A percentile compares a stretch with the other conserved stretches of the same genome.
Evolutionary conservation across 1,140 invertebrate genomes (phyloP).

Genomic region (Rhagoletis pomonella): DNA sequence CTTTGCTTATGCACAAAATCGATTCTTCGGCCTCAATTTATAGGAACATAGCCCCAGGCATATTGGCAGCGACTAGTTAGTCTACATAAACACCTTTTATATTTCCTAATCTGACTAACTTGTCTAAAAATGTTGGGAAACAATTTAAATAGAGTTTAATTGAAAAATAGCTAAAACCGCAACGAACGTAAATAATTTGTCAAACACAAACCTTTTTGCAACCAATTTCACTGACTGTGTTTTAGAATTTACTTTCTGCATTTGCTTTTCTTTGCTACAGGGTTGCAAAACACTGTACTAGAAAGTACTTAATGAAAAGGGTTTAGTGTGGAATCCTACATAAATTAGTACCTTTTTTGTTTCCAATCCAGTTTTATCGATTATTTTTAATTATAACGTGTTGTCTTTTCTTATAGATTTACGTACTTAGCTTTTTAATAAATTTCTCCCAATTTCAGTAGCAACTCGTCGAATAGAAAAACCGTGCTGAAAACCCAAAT

Average conservation of each 20-base stretch:
- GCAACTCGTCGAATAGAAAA: too few relatives aligned
- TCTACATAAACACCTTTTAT: not conserved
- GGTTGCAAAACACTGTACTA: not conserved
- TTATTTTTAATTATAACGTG: too few relatives aligned
- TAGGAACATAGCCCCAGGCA: not conserved
- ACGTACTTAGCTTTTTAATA: too few relatives aligned
- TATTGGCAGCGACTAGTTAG: not conserved
- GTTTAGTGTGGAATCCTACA: too few relatives aligned
- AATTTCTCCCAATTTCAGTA: too few relatives aligned
- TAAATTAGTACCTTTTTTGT: too few relatives aligned
- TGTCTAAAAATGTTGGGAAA: not conserved
- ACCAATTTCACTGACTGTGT: slow-evolving; percentile 1
- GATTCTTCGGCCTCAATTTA: slow-evolving; percentile 10
- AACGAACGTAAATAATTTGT: slow-evolving; percentile 32
- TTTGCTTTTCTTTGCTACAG: slow-evolving; percentile 25
- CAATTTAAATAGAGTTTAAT: not conserved
- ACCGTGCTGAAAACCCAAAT: too few relatives aligned
- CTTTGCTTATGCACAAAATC: slow-evolving; percentile 17
- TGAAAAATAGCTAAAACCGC: not conserved
- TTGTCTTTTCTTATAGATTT: too few relatives aligned
- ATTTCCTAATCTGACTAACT: not conserved
- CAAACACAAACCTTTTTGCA: slow-evolving; percentile 46
- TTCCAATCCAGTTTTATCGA: too few relatives aligned
- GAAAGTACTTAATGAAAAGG: too few relatives aligned
- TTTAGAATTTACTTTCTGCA: not conserved